Conservation (phyloP, 1,140 invertebrate genomes). For the Cherax destructor region DNA sequence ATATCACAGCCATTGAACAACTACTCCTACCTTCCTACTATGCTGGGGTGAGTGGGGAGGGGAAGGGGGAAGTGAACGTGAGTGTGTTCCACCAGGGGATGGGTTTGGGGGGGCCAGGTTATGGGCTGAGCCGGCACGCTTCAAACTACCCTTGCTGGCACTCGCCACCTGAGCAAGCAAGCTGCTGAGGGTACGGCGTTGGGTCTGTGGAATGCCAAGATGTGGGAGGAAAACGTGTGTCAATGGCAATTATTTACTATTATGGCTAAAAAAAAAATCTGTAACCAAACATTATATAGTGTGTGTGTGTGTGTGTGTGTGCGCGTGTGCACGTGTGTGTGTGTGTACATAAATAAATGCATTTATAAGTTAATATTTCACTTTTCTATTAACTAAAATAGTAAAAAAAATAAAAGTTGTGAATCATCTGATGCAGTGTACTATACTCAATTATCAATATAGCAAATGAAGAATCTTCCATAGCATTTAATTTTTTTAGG, state of each 20-base stretch:
- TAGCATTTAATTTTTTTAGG: no score
- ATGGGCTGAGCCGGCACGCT: conserved; percentile 80
- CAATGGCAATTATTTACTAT: conserved; percentile 3
- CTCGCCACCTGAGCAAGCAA: conserved; percentile 77
- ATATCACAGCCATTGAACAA: conserved; percentile 27
- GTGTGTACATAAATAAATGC: no score
- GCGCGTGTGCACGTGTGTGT: no score
- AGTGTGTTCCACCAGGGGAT: conserved; percentile 77
- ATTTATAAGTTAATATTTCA: no score
- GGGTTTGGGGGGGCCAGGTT: conserved; percentile 77
- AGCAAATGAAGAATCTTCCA: no score
- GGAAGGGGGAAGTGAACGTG: conserved; percentile 86
- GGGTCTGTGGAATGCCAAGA: conserved; percentile 46
- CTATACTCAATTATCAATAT: no score
- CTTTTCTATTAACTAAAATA: no score
- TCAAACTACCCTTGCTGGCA: conserved; percentile 75
- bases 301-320: no score
- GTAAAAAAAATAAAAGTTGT: no score
- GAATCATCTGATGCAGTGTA: no score
- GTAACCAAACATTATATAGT: background rate
- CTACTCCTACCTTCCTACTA: conserved; percentile 77
- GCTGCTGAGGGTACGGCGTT: conserved; percentile 72
- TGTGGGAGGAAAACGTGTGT: conserved; percentile 11
- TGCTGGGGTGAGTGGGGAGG: conserved; percentile 83
- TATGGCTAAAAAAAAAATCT: background rate